Evolutionary conservation across 2,113 vertebrate species (phyloP), one percentile per base, ranked within the genome.

Genomic region (Erythrolamprus reginae): DNA sequence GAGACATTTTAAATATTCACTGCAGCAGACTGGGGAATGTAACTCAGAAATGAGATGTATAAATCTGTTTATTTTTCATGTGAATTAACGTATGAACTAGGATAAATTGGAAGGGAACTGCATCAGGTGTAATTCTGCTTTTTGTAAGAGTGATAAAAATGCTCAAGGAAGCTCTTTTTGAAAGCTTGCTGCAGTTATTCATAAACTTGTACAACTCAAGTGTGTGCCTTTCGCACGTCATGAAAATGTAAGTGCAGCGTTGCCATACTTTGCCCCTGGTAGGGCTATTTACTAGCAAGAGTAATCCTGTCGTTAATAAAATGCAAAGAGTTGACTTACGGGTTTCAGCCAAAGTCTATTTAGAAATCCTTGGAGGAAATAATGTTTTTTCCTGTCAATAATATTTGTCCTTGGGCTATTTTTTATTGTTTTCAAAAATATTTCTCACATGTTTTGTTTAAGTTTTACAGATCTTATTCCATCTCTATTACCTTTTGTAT

Each of bases 391-490:
- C 19, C 0, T 65, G 24, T 12, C 13, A 58, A n/a, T 45, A 86
- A 15, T 89, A 83, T 93, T 95, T 95, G 51, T 84, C 24, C 90
- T 89, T 88, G 28, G 88, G 58, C 26, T 93, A 13, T 42, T n/a
- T n/a, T n/a, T n/a, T n/a, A n/a, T n/a, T n/a, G n/a, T n/a, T n/a
- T n/a, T n/a, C n/a, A n/a, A n/a, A n/a, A n/a, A n/a, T n/a, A n/a
- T n/a, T n/a, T n/a, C n/a, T n/a, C n/a, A n/a, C n/a, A n/a, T n/a
- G n/a, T n/a, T n/a, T n/a, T n/a, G n/a, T n/a, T n/a, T n/a, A n/a
- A n/a, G n/a, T n/a, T n/a, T n/a, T n/a, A n/a, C n/a, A n/a, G n/a
- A n/a, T n/a, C n/a, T n/a, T n/a, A n/a, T n/a, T n/a, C n/a, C n/a
- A n/a, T n/a, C n/a, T n/a, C n/a, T n/a, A n/a, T n/a, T n/a, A n/a